Base-by-base conservation (phyloP, 2,113 vertebrate species). In the Chloropsis cyanopogon region DNA sequence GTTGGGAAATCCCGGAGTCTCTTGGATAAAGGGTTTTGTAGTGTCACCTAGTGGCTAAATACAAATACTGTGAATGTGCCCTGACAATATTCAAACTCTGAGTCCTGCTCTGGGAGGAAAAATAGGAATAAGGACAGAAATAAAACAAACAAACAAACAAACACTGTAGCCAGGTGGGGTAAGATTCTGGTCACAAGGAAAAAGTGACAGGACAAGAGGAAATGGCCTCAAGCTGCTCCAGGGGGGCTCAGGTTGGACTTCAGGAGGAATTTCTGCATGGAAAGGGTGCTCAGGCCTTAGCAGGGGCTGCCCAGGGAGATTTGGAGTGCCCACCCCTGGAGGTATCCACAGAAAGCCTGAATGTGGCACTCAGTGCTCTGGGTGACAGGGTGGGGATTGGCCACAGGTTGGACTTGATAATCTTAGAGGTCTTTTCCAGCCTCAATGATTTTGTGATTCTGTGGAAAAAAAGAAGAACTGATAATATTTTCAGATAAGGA, bases 41-140 rank as follows among this genome's bases (percentile, higher is more conserved):
- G 91, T 87, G 96, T 26, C 96, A 93, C 66, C 92, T 96, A 96
- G 96, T 95, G 96, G 95, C 63, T 80, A 79, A 89, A 56, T 9
- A 3, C 31, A 42, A 77, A 29, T 26, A 54, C 15, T 2, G 24
- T 24, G 28, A 63, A 15, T 24, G 46, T 52, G 25, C 12, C 9
- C 10, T 11, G 49, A 4, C 13, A 1, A 9, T 44, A 13, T 19
- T 35, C 22, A 15, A 42, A 23, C 23, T 61, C 59, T 0, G 19
- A 24, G 21, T 47, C 52, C 22, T 56, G n/a, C 17, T 72, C 39
- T 64, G 29, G 31, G 23, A 70, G 31, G 53, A 14, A 79, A 73
- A 84, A 12, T 3, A 16, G 1, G 29, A 54, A n/a, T 15, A 60
- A 88, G 8, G 31, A 29, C 22, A 75, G 24, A 47, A 88, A 42